Conservation (phyloP, 2,888 invertebrate species). For the Spisula subtruncata region DNA sequence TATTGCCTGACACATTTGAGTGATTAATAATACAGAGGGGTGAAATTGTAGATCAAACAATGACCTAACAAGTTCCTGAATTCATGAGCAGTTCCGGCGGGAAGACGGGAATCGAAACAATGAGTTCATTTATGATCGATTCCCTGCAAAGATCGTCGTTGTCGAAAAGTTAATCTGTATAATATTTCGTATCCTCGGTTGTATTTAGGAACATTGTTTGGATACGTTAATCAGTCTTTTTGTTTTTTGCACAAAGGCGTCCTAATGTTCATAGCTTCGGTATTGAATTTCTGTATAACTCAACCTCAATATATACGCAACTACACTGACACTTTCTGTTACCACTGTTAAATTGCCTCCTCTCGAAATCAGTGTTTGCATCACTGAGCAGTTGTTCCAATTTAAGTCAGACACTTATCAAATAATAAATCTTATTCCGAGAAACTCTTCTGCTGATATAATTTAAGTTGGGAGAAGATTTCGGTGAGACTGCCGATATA, state of each 20-base stretch:
- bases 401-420: constrained; percentile 18
- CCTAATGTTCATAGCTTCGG: neutral
- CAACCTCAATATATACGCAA: neutral
- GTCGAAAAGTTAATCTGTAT: no score
- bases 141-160: no score
- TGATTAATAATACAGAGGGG: no score
- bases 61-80: no score
- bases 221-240: neutral
- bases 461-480: neutral
- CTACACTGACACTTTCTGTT: neutral
- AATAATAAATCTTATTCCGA: neutral
- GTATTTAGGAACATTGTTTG: neutral
- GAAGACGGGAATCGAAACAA: no score
- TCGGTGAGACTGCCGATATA: neutral
- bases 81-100: no score
- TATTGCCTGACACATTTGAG: no score
- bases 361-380: neutral
- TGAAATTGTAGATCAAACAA: no score
- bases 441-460: constrained; percentile 1
- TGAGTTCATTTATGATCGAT: no score
- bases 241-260: neutral
- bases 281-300: neutral
- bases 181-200: no score
- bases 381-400: constrained; percentile 4
- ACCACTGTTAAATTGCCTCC: constrained; percentile 8